phyloP scores from a whole-genome alignment of 2,888 invertebrate species.

The Papilio gigon region DNA sequence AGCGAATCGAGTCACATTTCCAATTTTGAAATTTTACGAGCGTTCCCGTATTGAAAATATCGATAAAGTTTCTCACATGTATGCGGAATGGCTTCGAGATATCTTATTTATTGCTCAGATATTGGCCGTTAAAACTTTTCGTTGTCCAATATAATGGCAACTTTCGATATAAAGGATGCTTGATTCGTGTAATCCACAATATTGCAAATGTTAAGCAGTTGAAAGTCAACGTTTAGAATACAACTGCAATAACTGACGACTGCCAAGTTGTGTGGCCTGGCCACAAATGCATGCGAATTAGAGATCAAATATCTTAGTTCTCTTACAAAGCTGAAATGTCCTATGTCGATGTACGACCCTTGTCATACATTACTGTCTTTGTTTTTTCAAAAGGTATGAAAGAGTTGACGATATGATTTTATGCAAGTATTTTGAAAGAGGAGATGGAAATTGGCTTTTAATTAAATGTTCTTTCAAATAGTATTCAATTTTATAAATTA shows the following conservation, averaged over 20 bases:
- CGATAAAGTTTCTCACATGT: conserved; percentile 40
- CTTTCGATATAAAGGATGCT: conserved; percentile 30
- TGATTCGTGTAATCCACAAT: conserved; percentile 31
- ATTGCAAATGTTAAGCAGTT: conserved; percentile 25
- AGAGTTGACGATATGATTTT: too few species aligned
- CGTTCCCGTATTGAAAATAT: conserved; percentile 38
- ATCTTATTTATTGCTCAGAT: conserved; percentile 40
- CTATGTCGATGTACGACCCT: too few species aligned
- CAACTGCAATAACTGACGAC: conserved; percentile 16
- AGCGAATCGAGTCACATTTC: conserved; percentile 29
- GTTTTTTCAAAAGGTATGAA: too few species aligned
- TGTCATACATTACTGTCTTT: too few species aligned
- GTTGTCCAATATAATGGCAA: conserved; percentile 37
- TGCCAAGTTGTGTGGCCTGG: conserved; percentile 1
- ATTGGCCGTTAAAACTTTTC: conserved; percentile 40
- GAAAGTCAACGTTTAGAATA: not conserved
- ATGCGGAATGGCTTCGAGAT: conserved; percentile 39
- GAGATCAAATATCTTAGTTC: not conserved
- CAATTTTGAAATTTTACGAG: conserved; percentile 38
- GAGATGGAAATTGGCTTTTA: not conserved
- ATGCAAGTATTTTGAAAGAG: too few species aligned
- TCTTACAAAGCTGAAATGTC: not conserved
- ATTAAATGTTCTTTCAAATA: not conserved
- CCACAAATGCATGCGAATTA: not conserved
- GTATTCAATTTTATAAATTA: not conserved